Evolutionary conservation across 2,113 vertebrate species (phyloP), one percentile per base, ranked within the genome.

Genomic region (Campylomormyrus tamandua): DNA sequence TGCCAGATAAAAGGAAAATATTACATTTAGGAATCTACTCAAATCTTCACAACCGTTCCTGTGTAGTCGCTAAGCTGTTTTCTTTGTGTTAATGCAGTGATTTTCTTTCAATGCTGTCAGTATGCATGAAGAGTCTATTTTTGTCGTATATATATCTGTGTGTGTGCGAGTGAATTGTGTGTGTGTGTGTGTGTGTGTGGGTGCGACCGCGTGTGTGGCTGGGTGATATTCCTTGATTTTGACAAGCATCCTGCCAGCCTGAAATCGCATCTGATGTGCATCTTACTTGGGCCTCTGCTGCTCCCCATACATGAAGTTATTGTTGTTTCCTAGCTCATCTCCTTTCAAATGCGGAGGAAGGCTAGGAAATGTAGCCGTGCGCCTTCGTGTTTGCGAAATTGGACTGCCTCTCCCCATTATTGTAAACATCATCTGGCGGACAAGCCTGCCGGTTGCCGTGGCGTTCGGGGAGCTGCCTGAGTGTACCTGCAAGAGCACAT

Each of bases 371-470:
- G 95, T 94, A 94, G 94, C 94, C 94, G 91, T 93, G 92, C 91
- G 92, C 92, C 93, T 94, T 92, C 93, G 93, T 95, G 95, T 96
- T 94, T 94, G 92, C 93, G 96, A 96, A 96, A 96, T 96, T 96
- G 96, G 95, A 95, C 95, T 96, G 95, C 95, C 96, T 96, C 94
- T 95, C 94, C 93, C 95, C 93, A 96, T 96, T 96, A 96, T 95
- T 94, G 95, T 95, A 96, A 96, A 96, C 96, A 96, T 96, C 95
- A 95, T 95, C 95, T 94, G 89, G 87, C 93, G 92, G 95, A 96
- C 95, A 95, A 94, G 94, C 92, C 89, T 91, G 94, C 92, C 83
- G 94, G 94, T 94, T 92, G 92, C 92, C 7, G 92, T 93, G 92
- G 93, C 90, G 90, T 93, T 27, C 91, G 93, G 90, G 93, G 91